These are phyloP conservation scores for Euura lappo DNA, from an alignment of 1,140 invertebrate species.

Conservation along the genomic window DNA sequence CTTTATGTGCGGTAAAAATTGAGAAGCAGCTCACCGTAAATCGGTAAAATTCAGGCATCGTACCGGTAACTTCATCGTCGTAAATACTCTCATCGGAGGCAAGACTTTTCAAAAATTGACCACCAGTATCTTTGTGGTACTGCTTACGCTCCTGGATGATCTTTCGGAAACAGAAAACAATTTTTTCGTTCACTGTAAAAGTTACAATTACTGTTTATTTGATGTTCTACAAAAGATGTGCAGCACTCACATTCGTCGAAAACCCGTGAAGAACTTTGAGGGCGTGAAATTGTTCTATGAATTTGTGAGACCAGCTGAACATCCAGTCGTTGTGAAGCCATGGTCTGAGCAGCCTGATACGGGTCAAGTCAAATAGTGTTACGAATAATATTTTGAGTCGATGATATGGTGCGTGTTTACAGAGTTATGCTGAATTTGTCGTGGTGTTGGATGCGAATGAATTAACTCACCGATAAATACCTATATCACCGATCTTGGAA, in stretches of 20 bases:
- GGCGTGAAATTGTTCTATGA: constrained; percentile 11
- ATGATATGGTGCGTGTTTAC: background rate
- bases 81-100: background rate
- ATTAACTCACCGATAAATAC: constrained; percentile 26
- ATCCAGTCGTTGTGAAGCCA: constrained; percentile 16
- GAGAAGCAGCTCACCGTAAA: background rate
- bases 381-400: background rate
- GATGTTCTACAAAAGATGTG: too few relatives aligned
- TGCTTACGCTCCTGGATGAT: constrained; percentile 13
- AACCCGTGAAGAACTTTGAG: constrained; percentile 20
- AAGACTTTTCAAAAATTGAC: constrained; percentile 12
- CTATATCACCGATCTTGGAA: constrained; percentile 27
- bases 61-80: background rate
- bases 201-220: background rate
- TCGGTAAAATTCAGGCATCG: background rate
- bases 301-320: constrained; percentile 10
- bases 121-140: constrained; percentile 15
- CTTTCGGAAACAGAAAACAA: background rate
- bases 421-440: background rate
- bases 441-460: background rate
- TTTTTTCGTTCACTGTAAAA: background rate
- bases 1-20: background rate
- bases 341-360: constrained; percentile 6
- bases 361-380: too few relatives aligned
- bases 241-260: constrained; percentile 16